Evolutionary conservation across 2,888 invertebrate genomes (phyloP).

Genomic region (Pheosia tremula): DNA sequence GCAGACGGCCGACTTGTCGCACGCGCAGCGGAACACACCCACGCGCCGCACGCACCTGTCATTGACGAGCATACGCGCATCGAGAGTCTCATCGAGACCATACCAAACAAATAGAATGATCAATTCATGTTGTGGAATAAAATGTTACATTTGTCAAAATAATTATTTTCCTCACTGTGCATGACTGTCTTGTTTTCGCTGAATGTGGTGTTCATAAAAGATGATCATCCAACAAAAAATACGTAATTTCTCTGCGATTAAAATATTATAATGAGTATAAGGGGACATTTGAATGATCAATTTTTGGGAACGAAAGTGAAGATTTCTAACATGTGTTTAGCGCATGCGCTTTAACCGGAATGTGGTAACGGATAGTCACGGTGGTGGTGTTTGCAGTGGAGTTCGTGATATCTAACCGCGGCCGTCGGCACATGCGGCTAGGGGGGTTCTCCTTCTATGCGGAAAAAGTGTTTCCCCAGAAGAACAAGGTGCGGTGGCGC

Average conservation of each 20-base stretch:
- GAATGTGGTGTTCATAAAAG: not conserved
- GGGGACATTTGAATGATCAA: not conserved
- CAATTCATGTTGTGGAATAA: slow-evolving; percentile 8
- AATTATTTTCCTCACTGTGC: slow-evolving; percentile 8
- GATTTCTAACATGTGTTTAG: not conserved
- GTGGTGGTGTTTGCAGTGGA: slow-evolving; percentile 76
- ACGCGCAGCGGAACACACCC: slow-evolving; percentile 57
- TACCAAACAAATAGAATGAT: slow-evolving; percentile 40
- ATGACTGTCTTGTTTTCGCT: not conserved
- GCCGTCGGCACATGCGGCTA: slow-evolving; percentile 79
- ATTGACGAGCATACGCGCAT: slow-evolving; percentile 60
- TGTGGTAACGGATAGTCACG: slow-evolving; percentile 48
- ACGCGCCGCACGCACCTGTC: slow-evolving; percentile 52
- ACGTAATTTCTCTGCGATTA: not conserved
- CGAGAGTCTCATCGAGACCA: slow-evolving; percentile 75
- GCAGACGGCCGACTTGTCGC: slow-evolving; percentile 60
- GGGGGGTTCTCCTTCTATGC: slow-evolving; percentile 81
- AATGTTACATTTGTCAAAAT: not conserved
- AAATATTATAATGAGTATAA: not conserved
- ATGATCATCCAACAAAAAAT: not conserved
- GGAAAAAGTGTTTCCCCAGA: slow-evolving; percentile 81
- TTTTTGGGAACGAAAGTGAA: not conserved
- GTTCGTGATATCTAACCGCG: slow-evolving; percentile 83
- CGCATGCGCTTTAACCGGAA: slow-evolving; percentile 10
- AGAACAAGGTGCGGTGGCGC: slow-evolving; percentile 81